Conservation (phyloP, 2,888 invertebrate genomes). For the Megastigmus dorsalis region DNA sequence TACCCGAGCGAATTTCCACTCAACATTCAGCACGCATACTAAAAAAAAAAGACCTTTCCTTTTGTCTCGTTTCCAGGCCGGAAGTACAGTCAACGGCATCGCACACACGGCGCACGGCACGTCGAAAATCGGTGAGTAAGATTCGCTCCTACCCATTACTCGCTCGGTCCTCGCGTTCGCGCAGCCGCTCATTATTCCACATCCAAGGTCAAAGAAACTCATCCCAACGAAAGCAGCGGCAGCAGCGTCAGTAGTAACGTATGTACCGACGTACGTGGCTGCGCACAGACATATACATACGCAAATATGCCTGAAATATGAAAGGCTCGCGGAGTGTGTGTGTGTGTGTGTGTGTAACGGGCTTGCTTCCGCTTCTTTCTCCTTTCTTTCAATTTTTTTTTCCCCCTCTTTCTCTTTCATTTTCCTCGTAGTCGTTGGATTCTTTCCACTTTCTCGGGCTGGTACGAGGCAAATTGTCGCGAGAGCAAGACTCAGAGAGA, state of each 20-base stretch:
- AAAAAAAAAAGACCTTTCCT: too few relatives aligned
- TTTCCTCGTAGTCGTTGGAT: neutral
- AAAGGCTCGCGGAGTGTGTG: too few relatives aligned
- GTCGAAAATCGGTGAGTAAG: conserved; percentile 25
- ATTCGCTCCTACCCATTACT: neutral
- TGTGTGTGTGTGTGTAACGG: too few relatives aligned
- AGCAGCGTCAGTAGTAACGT: too few relatives aligned
- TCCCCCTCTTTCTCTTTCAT: neutral
- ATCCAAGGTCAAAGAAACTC: conserved; percentile 48
- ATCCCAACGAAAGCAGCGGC: neutral
- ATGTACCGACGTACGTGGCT: too few relatives aligned
- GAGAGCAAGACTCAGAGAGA: neutral
- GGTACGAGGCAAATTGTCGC: conserved; percentile 35
- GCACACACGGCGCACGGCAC: neutral
- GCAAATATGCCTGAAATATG: conserved; percentile 33
- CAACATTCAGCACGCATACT: too few relatives aligned
- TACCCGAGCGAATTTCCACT: too few relatives aligned
- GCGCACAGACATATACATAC: neutral
- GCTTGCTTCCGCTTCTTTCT: conserved; percentile 45
- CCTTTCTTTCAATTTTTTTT: conserved; percentile 6
- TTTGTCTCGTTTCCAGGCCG: conserved; percentile 6
- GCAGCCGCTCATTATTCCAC: conserved; percentile 33
- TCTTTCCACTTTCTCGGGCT: neutral
- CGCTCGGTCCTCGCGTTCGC: neutral
- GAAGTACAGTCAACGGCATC: too few relatives aligned